A percentile compares a stretch with the other conserved stretches of the same genome.
Conservation (phyloP, 2,113 vertebrate genomes). For the Hippocampus comes region DNA sequence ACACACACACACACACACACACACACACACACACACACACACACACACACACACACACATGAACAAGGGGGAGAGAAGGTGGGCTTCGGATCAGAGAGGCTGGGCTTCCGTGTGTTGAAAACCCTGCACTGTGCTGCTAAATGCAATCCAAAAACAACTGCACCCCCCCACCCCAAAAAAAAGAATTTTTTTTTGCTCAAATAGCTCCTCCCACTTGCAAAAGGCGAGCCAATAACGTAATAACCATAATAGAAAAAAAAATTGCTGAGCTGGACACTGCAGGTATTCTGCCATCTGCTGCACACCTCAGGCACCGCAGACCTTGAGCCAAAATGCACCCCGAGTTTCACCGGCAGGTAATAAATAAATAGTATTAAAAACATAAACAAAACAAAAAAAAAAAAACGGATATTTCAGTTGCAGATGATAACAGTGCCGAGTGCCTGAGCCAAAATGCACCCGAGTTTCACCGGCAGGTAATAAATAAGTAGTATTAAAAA, state of each 20-base stretch:
- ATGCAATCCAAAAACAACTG: constrained; percentile 27
- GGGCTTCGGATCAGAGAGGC: constrained; percentile 1
- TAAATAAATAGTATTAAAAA: too few relatives aligned
- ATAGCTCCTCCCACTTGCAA: constrained; percentile 33
- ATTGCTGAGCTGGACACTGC: constrained; percentile 45
- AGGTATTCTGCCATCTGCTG: constrained; percentile 61
- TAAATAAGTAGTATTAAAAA: too few relatives aligned
- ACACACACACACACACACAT: neutral
- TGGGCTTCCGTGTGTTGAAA: constrained; percentile 34
- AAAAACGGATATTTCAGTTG: too few relatives aligned
- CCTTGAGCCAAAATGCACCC: constrained; percentile 31
- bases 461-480: neutral
- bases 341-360: neutral
- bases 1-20: neutral
- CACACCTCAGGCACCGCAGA: constrained; percentile 42
- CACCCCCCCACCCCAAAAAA: neutral
- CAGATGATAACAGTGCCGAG: too few relatives aligned
- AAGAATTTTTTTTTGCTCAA: neutral
- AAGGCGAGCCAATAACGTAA: constrained; percentile 36
- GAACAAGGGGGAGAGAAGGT: constrained; percentile 25
- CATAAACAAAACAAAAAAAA: too few relatives aligned
- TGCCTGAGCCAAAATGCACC: constrained; percentile 34
- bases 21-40: too few relatives aligned
- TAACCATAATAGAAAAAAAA: constrained; percentile 8
- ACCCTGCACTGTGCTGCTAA: constrained; percentile 68